phyloP scores from a whole-genome alignment of 2,797 vertebrate genomes.

The Scarus forsteni region DNA sequence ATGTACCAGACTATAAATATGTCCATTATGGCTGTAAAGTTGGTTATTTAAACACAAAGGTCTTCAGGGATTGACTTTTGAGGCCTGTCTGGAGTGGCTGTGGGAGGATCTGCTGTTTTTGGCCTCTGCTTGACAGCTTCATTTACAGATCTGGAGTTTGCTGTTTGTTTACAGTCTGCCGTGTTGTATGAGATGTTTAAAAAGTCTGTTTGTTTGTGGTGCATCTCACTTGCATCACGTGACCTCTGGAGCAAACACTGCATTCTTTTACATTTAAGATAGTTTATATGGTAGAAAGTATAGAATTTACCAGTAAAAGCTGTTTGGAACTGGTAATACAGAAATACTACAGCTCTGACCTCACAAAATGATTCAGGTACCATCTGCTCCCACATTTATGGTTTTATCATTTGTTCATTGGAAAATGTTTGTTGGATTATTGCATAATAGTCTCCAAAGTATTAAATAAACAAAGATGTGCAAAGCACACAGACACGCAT shows the following conservation, averaged over 20 bases:
- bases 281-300: no score
- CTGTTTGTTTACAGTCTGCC: neutral
- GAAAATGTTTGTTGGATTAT: slow-evolving; percentile 27
- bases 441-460: slow-evolving; percentile 1
- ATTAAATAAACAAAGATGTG: slow-evolving; percentile 19
- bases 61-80: no score
- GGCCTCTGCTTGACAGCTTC: neutral
- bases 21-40: no score
- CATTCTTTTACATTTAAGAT: neutral
- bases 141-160: neutral
- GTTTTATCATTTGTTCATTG: slow-evolving; percentile 31
- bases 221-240: neutral
- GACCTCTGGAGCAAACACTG: neutral
- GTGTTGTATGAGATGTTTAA: neutral
- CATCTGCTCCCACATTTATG: slow-evolving; percentile 44
- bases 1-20: no score
- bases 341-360: slow-evolving; percentile 2
- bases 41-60: no score
- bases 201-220: neutral
- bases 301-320: neutral
- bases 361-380: slow-evolving; percentile 36
- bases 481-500: slow-evolving; percentile 7
- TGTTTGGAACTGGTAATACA: neutral
- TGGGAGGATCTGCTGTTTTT: neutral
- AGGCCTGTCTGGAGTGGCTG: neutral